Percentiles rank a stretch among this genome's conserved stretches.
phyloP scores from a whole-genome alignment of 2,113 vertebrate species.

The Thunnus thynnus region DNA sequence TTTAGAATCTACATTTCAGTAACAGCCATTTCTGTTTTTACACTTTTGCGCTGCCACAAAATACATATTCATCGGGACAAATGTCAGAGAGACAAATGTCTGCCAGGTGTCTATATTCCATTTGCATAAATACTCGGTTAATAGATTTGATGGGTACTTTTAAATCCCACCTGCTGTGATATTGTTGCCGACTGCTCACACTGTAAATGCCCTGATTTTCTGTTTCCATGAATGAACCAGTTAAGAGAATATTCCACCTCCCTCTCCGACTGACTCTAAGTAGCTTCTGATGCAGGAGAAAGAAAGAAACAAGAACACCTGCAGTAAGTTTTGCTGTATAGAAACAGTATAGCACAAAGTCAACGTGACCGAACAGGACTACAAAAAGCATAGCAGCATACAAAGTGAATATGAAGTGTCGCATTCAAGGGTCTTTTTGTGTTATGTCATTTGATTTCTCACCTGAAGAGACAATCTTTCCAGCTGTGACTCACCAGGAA shows the following conservation, averaged over 20 bases:
- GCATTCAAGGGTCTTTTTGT: neutral
- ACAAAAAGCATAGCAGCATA: neutral
- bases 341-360: too few relatives aligned
- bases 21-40: neutral
- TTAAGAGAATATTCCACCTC: neutral
- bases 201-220: neutral
- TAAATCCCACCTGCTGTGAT: constrained; percentile 33
- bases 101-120: constrained; percentile 20
- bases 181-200: constrained; percentile 2
- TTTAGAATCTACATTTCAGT: too few relatives aligned
- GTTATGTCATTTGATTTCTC: constrained; percentile 29
- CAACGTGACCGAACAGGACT: neutral
- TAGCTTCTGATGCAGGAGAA: neutral
- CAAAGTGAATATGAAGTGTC: neutral
- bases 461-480: constrained; percentile 3
- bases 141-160: constrained; percentile 15
- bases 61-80: constrained; percentile 1
- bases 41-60: neutral
- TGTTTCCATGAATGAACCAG: constrained; percentile 11
- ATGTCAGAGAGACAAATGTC: constrained; percentile 26
- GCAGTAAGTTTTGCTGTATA: too few relatives aligned
- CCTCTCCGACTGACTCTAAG: neutral
- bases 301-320: too few relatives aligned
- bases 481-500: constrained; percentile 11
- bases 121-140: constrained; percentile 33